A percentile compares a stretch with the other conserved stretches of the same genome.
Conservation (phyloP, 2,888 invertebrate genomes). For the Rotaria sp. region DNA sequence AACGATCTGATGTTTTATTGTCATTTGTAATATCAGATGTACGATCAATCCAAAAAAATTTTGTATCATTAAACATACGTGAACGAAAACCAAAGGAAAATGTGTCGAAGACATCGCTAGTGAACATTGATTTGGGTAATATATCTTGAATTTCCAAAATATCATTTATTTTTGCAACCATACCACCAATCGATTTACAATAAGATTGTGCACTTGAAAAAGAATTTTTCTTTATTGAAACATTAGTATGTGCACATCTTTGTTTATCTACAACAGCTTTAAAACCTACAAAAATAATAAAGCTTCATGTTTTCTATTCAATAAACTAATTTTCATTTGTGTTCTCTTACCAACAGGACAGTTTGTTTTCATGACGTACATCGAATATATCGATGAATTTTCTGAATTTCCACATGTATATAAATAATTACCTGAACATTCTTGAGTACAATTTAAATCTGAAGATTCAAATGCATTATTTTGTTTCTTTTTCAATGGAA, state of each 20-base stretch:
- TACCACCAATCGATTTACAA: background rate
- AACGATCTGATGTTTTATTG: background rate
- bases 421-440: background rate
- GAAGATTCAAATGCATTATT: background rate
- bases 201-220: background rate
- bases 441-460: background rate
- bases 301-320: background rate
- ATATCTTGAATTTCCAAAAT: slow-evolving; percentile 12
- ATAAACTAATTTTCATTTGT: background rate
- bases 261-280: background rate
- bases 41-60: background rate
- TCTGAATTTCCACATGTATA: background rate
- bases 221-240: background rate
- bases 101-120: too few relatives aligned
- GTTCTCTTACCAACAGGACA: background rate
- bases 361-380: background rate
- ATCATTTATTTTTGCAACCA: background rate
- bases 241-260: background rate
- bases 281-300: background rate
- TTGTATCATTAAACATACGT: background rate
- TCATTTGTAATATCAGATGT: background rate
- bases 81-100: too few relatives aligned
- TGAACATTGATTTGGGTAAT: background rate
- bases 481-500: background rate
- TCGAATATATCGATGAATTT: background rate